phyloP scores from a whole-genome alignment of 2,888 invertebrate species.

The Elegia similella region DNA sequence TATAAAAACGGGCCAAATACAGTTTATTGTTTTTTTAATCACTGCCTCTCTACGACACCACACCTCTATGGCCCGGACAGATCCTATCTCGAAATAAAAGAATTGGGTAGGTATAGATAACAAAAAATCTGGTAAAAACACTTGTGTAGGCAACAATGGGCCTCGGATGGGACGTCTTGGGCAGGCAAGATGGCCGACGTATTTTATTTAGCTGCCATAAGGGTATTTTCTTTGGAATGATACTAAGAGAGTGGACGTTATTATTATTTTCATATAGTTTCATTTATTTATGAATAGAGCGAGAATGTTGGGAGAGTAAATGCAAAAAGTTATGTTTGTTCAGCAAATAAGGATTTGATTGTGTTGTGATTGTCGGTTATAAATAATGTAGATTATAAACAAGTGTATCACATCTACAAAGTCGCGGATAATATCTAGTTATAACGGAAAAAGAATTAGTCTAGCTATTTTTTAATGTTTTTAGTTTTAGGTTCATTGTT shows the following conservation, averaged over 20 bases:
- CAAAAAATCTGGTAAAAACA: slow-evolving; percentile 9
- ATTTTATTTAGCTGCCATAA: neutral
- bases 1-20: no score
- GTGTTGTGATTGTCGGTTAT: neutral
- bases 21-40: neutral
- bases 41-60: neutral
- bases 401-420: no score
- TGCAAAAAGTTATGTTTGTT: neutral
- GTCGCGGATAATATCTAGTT: no score
- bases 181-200: neutral
- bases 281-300: neutral
- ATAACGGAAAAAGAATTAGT: no score
- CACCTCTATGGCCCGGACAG: neutral
- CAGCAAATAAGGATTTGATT: neutral
- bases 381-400: no score
- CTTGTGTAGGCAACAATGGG: slow-evolving; percentile 10
- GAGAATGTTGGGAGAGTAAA: neutral
- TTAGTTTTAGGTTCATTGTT: no score
- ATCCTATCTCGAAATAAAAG: slow-evolving; percentile 14
- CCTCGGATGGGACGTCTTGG: slow-evolving; percentile 6
- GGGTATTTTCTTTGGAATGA: slow-evolving; percentile 4
- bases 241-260: neutral
- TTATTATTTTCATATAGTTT: neutral
- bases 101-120: slow-evolving; percentile 12
- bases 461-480: no score